A percentile compares a stretch with the other conserved stretches of the same genome.
These are phyloP conservation scores for Ianthella basta DNA, from an alignment of 37 sponge, comb jelly and placozoan genomes.

Conservation along the genomic window DNA sequence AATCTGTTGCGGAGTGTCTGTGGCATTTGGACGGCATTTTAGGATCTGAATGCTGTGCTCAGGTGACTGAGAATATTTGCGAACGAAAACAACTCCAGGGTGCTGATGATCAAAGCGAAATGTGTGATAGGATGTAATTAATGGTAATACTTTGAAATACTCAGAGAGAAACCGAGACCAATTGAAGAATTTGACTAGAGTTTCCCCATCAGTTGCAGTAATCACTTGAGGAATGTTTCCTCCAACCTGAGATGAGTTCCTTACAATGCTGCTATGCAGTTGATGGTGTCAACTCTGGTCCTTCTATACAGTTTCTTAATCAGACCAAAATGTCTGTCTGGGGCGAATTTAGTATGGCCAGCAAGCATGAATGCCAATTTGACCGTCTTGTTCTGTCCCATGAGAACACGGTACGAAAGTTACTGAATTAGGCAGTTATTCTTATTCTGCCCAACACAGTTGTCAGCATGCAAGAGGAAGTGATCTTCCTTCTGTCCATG, in stretches of 20 bases:
- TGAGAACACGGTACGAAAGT: neutral
- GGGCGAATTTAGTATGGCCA: neutral
- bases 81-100: conserved; percentile 11
- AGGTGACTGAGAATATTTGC: neutral
- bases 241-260: neutral
- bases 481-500: conserved; percentile 7
- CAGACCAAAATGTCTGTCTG: conserved; percentile 48
- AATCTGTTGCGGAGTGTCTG: neutral
- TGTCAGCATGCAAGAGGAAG: neutral
- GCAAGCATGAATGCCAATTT: conserved; percentile 9
- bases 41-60: neutral
- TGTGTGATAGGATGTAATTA: conserved; percentile 18
- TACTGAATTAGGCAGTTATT: conserved; percentile 10
- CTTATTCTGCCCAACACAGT: conserved; percentile 29
- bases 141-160: neutral
- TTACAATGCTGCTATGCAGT: conserved; percentile 2
- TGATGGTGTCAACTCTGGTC: conserved; percentile 7
- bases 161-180: conserved; percentile 1
- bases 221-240: conserved; percentile 18
- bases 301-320: conserved; percentile 24
- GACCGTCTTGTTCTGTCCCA: neutral
- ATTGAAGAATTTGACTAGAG: neutral
- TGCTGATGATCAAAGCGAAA: neutral
- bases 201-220: neutral
- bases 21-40: neutral